Evolutionary conservation across 1,140 invertebrate genomes (phyloP).

Genomic region (Caenorhabditis elegans): WBcel235 BX284602.5:11089001-11089500

Average conservation of each 20-base stretch:
- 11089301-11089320: too few relatives aligned
- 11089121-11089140: too few relatives aligned
- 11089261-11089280: background rate
- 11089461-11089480: background rate
- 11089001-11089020: too few relatives aligned
- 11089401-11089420: constrained; percentile 29
- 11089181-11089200: constrained; percentile 22
- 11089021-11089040: too few relatives aligned
- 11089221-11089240: background rate
- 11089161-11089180: background rate
- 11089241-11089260: background rate
- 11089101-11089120: too few relatives aligned
- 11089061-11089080: too few relatives aligned
- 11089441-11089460: background rate
- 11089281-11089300: too few relatives aligned
- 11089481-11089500: too few relatives aligned
- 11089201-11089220: background rate
- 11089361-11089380: constrained; percentile 1
- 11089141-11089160: background rate
- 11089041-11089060: too few relatives aligned
- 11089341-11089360: background rate
- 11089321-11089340: background rate
- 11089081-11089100: too few relatives aligned
- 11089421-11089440: background rate
- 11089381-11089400: constrained; percentile 10